phyloP scores from a whole-genome alignment of 2,113 vertebrate genomes.

The Cervus canadensis region DNA sequence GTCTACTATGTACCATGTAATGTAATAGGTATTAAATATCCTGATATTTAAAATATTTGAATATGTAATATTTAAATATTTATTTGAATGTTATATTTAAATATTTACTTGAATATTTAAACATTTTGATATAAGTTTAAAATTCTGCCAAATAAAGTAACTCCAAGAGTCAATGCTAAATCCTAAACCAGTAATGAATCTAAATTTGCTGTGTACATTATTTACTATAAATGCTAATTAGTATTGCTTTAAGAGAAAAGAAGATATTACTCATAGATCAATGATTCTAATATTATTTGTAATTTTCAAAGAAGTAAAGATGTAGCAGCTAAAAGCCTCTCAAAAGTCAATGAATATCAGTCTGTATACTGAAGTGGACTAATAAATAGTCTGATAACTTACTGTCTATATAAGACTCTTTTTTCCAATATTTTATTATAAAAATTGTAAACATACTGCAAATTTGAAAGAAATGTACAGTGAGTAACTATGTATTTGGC shows the following conservation, averaged over 20 bases:
- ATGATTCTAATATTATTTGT: neutral
- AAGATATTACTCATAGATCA: neutral
- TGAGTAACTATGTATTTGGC: neutral
- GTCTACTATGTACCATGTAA: neutral
- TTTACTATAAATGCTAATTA: neutral
- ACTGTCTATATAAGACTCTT: neutral
- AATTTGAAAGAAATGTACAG: neutral
- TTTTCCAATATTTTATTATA: neutral
- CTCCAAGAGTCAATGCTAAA: neutral
- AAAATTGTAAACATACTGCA: neutral
- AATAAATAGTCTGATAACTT: neutral
- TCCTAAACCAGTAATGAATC: neutral
- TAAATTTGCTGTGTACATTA: neutral
- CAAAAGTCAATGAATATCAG: neutral
- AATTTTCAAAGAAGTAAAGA: neutral
- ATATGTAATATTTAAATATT: neutral
- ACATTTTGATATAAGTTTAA: neutral
- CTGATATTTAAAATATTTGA: neutral
- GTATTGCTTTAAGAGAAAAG: neutral
- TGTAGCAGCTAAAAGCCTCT: neutral
- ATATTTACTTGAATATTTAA: neutral
- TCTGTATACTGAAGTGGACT: neutral
- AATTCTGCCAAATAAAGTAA: neutral
- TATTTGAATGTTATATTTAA: neutral
- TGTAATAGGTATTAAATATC: neutral